A percentile compares a stretch with the other conserved stretches of the same genome.
Evolutionary conservation across 1,140 invertebrate genomes (phyloP).

Genomic region (Danaus melanippus): DNA sequence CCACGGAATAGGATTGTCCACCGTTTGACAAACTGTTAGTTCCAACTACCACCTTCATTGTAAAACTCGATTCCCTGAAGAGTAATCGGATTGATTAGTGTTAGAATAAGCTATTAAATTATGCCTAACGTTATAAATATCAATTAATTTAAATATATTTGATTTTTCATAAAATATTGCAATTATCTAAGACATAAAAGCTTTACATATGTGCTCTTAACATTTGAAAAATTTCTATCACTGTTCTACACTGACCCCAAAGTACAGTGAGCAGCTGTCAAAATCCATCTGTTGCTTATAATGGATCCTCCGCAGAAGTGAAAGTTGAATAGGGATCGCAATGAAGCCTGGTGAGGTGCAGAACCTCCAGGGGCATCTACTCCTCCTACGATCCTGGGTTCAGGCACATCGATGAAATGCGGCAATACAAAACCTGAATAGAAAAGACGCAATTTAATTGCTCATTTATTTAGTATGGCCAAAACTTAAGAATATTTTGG

Average conservation of each 20-base stretch:
- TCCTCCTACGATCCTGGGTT: conserved; percentile 62
- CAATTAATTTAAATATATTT: no score
- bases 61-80: conserved; percentile 11
- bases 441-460: neutral
- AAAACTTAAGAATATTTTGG: no score
- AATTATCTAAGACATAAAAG: no score
- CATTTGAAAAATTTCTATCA: no score
- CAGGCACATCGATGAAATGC: conserved; percentile 5
- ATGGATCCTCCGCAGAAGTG: conserved; percentile 73
- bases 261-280: conserved; percentile 72
- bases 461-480: no score
- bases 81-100: neutral
- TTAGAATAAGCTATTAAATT: neutral
- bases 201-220: no score
- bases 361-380: conserved; percentile 46
- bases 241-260: conserved; percentile 34
- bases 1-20: conserved; percentile 60
- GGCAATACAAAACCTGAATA: conserved; percentile 10
- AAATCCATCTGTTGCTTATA: conserved; percentile 55
- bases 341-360: conserved; percentile 63
- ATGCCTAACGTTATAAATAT: neutral
- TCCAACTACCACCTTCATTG: conserved; percentile 39
- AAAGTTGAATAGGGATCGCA: conserved; percentile 42
- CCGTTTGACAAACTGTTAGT: conserved; percentile 66
- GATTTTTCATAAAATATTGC: no score